Evolutionary conservation across 2,888 invertebrate species (phyloP), one percentile per base, ranked within the genome.

Genomic region (Diadegma fenestrale): DNA sequence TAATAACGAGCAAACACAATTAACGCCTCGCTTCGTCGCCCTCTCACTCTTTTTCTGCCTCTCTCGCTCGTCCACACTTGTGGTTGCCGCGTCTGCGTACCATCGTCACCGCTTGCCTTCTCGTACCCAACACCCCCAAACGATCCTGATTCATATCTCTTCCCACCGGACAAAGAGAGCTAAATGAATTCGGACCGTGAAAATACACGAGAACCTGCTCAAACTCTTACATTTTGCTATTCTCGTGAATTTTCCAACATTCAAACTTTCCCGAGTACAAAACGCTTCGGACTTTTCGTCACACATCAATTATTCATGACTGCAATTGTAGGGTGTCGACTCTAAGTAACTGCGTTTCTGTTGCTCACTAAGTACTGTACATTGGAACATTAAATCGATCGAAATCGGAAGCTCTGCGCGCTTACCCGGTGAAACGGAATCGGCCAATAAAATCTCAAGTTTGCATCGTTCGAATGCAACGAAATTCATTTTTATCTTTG

Each of bases 1-100:
- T 86, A 79, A 86, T 86, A 87, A 87, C 82, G 87, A 86, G 85
- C 81, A 87, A 89, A 89, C 85, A 81, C 87, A 88, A 88, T 89
- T 89, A 88, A 86, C 87, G 85, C 84, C 76, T 83, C 78, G 82
- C 85, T 82, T 64, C 72, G 75, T 45, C 80, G n/a, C n/a, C 58
- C 78, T 79, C 75, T 69, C 78, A n/a, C 64, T 19, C 43, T 19
- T n/a, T 41, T 17, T 30, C 48, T 51, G 10, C 1, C 12, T 63
- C n/a, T n/a, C 63, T 37, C 61, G n/a, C 63, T 63, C 33, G 26
- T 22, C 22, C 12, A 26, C 22, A 58, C 12, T 58, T 26, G 54
- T 26, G 54, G 54, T 58, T 26, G 3, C 54, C 54, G 54, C 54
- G 7, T 33, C 7, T 61, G 30, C n/a, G 54, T 71, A 64, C 45